These are phyloP conservation scores for Chiloscyllium punctatum DNA, from an alignment of 2,797 vertebrate species.

Conservation along the genomic window DNA sequence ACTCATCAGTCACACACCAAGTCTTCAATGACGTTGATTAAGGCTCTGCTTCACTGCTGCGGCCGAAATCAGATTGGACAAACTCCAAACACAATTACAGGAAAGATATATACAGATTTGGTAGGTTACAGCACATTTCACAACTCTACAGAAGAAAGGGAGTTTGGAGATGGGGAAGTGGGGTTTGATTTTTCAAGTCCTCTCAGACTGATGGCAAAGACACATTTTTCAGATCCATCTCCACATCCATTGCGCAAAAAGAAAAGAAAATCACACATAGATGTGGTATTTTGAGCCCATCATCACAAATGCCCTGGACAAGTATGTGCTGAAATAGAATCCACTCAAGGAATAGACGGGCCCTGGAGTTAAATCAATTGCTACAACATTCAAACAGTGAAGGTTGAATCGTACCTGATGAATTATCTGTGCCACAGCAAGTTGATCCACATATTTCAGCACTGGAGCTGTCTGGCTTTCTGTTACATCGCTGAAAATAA, in stretches of 20 bases:
- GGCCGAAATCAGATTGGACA: background rate
- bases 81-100: background rate
- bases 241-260: background rate
- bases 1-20: background rate
- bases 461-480: constrained; percentile 55
- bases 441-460: constrained; percentile 76
- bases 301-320: background rate
- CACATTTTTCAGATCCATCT: background rate
- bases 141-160: background rate
- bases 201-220: background rate
- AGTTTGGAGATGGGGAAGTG: background rate
- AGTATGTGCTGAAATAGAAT: background rate
- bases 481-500: constrained; percentile 46
- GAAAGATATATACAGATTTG: background rate
- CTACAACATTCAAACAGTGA: constrained; percentile 38
- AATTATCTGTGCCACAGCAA: constrained; percentile 91
- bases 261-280: background rate
- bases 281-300: background rate
- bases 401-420: constrained; percentile 73
- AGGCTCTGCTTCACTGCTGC: background rate
- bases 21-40: background rate
- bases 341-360: background rate
- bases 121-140: background rate
- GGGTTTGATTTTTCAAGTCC: background rate
- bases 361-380: constrained; percentile 27